Percentiles rank a stretch among this genome's conserved stretches.
Conservation (phyloP, 2,113 vertebrate species). For the Oreochromis tanganicae region DNA sequence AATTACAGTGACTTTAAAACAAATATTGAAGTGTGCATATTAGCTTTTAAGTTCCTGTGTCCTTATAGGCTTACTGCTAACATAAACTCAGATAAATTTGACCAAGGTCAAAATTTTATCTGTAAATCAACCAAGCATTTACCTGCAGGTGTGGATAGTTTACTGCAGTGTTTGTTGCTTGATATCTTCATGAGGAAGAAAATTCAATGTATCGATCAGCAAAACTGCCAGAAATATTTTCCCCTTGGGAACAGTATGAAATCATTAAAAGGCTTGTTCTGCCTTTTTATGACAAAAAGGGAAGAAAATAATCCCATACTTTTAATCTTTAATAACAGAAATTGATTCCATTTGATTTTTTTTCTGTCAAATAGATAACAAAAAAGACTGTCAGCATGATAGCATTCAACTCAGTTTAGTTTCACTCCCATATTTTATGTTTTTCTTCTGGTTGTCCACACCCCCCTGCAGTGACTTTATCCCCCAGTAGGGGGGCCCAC, state of each 20-base stretch:
- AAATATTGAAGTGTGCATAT: background rate
- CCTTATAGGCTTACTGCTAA: background rate
- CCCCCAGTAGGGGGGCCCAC: background rate
- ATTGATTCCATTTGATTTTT: background rate
- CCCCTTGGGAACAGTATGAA: background rate
- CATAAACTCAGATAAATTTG: background rate
- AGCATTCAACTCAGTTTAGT: background rate
- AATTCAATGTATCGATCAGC: background rate
- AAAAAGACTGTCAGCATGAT: background rate
- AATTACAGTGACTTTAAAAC: background rate
- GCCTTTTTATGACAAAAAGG: background rate
- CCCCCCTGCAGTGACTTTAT: background rate
- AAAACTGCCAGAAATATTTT: background rate
- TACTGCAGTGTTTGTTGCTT: background rate
- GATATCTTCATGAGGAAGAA: background rate
- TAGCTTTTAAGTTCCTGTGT: background rate
- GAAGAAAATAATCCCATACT: background rate
- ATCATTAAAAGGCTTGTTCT: background rate
- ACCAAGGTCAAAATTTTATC: background rate
- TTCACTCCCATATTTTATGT: background rate
- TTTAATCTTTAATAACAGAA: background rate
- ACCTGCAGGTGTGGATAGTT: background rate
- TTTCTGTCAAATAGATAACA: background rate
- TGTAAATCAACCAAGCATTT: background rate
- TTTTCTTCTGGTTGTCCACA: background rate